A percentile compares a stretch with the other conserved stretches of the same genome.
These are phyloP conservation scores for Tauraco erythrolophus DNA, from an alignment of 2,113 vertebrate species.

Conservation along the genomic window DNA sequence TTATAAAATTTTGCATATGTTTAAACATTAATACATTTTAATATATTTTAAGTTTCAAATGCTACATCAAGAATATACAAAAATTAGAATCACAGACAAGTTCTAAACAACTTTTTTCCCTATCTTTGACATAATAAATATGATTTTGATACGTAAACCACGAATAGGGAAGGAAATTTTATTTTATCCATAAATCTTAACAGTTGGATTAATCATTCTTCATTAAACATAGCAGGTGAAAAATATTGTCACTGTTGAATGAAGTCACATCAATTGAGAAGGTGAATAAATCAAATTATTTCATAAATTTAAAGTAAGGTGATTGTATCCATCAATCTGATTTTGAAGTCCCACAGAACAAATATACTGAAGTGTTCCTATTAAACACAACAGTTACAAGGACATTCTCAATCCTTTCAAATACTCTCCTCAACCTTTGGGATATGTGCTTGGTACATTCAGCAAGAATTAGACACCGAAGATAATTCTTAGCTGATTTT, in stretches of 20 bases:
- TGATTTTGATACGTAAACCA: background rate
- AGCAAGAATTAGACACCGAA: background rate
- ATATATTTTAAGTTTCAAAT: background rate
- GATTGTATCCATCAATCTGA: background rate
- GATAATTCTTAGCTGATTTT: background rate
- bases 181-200: background rate
- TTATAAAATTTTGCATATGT: background rate
- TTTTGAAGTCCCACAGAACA: background rate
- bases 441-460: background rate
- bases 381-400: background rate
- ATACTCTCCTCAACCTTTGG: background rate
- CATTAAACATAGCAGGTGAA: background rate
- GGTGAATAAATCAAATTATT: background rate
- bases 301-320: background rate
- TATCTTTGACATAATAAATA: background rate
- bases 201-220: background rate
- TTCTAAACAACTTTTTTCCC: background rate
- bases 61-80: background rate
- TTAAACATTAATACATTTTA: background rate
- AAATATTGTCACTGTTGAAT: background rate
- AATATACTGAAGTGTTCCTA: background rate
- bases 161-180: background rate
- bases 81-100: background rate
- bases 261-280: background rate
- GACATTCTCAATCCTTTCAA: background rate